phyloP scores from a whole-genome alignment of 2,113 vertebrate genomes.

The Haemorhous mexicanus region DNA sequence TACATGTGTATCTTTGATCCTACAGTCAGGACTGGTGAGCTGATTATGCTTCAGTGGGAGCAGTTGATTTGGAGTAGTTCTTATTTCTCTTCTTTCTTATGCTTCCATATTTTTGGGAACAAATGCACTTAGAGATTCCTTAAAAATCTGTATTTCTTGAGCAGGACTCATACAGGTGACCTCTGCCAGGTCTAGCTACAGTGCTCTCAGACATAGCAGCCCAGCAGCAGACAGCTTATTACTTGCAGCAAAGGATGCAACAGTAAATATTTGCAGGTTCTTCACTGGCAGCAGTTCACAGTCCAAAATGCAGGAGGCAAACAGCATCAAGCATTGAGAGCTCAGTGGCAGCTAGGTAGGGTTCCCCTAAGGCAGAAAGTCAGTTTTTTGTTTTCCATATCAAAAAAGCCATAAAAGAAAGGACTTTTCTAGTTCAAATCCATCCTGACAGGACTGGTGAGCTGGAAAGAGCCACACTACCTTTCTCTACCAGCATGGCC shows the following conservation, averaged over 20 bases:
- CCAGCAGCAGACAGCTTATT: background rate
- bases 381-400: background rate
- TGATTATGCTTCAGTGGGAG: background rate
- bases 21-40: background rate
- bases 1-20: background rate
- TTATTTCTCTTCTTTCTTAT: background rate
- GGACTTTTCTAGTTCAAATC: background rate
- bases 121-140: background rate
- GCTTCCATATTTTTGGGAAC: background rate
- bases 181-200: background rate
- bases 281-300: background rate
- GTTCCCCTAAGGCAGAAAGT: background rate
- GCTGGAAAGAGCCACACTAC: background rate
- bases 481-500: background rate
- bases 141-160: background rate
- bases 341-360: background rate
- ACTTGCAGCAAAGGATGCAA: background rate
- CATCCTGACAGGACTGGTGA: background rate
- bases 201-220: background rate
- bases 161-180: background rate
- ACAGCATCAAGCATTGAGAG: background rate
- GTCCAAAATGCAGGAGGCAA: background rate
- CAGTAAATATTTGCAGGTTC: background rate
- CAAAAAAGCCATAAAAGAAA: background rate
- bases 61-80: background rate